Percentiles rank a stretch among this genome's conserved stretches.
These are phyloP conservation scores for Saturnia japonica DNA, from an alignment of 2,888 invertebrate species.

Conservation along the genomic window DNA sequence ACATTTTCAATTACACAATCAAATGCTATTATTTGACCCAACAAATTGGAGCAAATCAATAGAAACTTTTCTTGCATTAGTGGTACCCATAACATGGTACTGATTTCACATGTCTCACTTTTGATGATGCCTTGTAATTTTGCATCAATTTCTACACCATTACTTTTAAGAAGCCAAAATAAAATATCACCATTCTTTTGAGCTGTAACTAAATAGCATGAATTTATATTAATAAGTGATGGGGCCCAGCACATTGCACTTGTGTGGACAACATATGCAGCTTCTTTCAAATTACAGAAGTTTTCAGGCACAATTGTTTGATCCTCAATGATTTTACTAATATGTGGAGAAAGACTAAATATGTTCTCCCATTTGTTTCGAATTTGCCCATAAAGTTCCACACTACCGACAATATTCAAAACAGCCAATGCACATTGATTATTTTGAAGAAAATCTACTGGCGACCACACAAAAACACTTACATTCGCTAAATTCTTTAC, in stretches of 20 bases:
- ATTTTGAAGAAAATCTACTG: slow-evolving; percentile 44
- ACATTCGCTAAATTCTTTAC: slow-evolving; percentile 54
- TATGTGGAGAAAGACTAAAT: slow-evolving; percentile 48
- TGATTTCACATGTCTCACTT: slow-evolving; percentile 46
- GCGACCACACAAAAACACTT: slow-evolving; percentile 58
- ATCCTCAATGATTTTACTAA: slow-evolving; percentile 37
- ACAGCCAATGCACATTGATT: slow-evolving; percentile 52
- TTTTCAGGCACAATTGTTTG: slow-evolving; percentile 30
- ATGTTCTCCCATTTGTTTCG: slow-evolving; percentile 46
- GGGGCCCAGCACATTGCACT: slow-evolving; percentile 61
- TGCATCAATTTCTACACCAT: slow-evolving; percentile 31
- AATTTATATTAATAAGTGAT: slow-evolving; percentile 38
- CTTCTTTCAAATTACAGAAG: slow-evolving; percentile 48
- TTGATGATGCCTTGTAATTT: slow-evolving; percentile 38
- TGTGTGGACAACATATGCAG: slow-evolving; percentile 49
- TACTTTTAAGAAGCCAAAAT: slow-evolving; percentile 54
- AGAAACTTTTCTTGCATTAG: slow-evolving; percentile 38
- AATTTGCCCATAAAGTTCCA: slow-evolving; percentile 48
- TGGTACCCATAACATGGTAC: slow-evolving; percentile 53
- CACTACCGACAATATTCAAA: slow-evolving; percentile 63
- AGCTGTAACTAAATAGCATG: slow-evolving; percentile 61
- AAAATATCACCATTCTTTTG: slow-evolving; percentile 60
- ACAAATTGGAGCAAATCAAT: slow-evolving; percentile 50
- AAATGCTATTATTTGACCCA: slow-evolving; percentile 51
- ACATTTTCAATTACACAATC: slow-evolving; percentile 43